Conservation (phyloP, 2,888 invertebrate species). For the Ligdia adustata region DNA sequence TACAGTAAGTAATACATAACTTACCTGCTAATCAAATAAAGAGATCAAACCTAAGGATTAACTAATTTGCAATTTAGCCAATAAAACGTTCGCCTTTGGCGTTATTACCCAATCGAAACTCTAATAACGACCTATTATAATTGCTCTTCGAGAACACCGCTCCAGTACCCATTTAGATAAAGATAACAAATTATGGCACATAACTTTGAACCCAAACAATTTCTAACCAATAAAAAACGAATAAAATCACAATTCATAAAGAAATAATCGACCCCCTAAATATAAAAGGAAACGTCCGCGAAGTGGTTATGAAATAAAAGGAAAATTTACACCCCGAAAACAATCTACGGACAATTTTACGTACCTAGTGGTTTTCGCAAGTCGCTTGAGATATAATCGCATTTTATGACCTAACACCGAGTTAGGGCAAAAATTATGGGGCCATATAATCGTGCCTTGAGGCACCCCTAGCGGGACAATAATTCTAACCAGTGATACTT, state of each 20-base stretch:
- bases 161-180: constrained; percentile 66
- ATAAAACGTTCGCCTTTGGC: constrained; percentile 72
- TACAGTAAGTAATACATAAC: constrained; percentile 54
- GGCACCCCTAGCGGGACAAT: constrained; percentile 74
- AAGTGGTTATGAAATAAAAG: constrained; percentile 64
- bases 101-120: constrained; percentile 47
- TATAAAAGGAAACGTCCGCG: constrained; percentile 46
- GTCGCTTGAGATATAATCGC: constrained; percentile 78
- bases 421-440: constrained; percentile 81
- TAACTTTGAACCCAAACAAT: constrained; percentile 46
- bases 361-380: constrained; percentile 71
- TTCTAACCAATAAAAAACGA: constrained; percentile 41
- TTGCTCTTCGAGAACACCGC: constrained; percentile 61
- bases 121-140: constrained; percentile 66
- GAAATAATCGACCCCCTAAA: constrained; percentile 38
- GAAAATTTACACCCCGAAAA: constrained; percentile 66
- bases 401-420: constrained; percentile 81
- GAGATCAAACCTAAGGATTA: constrained; percentile 59
- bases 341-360: constrained; percentile 74
- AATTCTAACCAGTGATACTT: constrained; percentile 77
- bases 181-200: constrained; percentile 65
- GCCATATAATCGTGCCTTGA: constrained; percentile 66
- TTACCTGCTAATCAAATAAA: constrained; percentile 62
- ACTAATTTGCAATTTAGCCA: constrained; percentile 72
- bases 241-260: constrained; percentile 45